Percentiles rank a stretch among this genome's conserved stretches.
Conservation (phyloP, 2,797 vertebrate genomes). For the Novumbra hubbsi region DNA sequence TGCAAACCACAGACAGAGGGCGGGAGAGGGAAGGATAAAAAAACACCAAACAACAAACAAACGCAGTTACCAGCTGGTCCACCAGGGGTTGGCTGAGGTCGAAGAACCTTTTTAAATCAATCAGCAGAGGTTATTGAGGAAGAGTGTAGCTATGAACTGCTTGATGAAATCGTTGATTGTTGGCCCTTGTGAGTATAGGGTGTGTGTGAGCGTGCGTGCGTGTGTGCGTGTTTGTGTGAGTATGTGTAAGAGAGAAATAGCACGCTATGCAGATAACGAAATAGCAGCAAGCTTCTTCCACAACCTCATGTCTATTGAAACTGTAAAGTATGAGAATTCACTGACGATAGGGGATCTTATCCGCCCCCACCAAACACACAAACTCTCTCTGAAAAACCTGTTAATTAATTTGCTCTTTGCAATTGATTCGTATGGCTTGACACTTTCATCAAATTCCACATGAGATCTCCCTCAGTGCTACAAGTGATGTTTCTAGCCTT, state of each 20-base stretch:
- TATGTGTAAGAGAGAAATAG: background rate
- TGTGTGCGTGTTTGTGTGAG: background rate
- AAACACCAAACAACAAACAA: constrained; percentile 65
- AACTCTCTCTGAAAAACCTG: constrained; percentile 60
- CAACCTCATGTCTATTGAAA: constrained; percentile 61
- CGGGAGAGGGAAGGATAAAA: constrained; percentile 33
- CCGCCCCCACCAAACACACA: constrained; percentile 31
- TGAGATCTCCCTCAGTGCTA: constrained; percentile 40
- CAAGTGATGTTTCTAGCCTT: constrained; percentile 29
- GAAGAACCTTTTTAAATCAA: constrained; percentile 55
- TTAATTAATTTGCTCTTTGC: constrained; percentile 73
- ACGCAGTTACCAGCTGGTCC: constrained; percentile 44
- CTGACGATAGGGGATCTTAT: background rate
- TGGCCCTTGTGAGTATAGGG: background rate
- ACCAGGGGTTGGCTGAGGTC: constrained; percentile 60
- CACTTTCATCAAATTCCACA: constrained; percentile 75
- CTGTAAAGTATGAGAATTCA: background rate
- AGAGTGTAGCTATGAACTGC: constrained; percentile 60
- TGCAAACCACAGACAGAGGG: constrained; percentile 5
- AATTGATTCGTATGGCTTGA: constrained; percentile 72
- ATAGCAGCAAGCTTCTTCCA: background rate
- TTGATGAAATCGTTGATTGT: constrained; percentile 22
- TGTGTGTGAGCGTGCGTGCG: background rate
- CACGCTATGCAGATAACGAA: background rate
- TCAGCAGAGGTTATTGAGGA: constrained; percentile 42